Base-by-base conservation (phyloP, 2,888 invertebrate species). In the Cheilosia pagana region DNA sequence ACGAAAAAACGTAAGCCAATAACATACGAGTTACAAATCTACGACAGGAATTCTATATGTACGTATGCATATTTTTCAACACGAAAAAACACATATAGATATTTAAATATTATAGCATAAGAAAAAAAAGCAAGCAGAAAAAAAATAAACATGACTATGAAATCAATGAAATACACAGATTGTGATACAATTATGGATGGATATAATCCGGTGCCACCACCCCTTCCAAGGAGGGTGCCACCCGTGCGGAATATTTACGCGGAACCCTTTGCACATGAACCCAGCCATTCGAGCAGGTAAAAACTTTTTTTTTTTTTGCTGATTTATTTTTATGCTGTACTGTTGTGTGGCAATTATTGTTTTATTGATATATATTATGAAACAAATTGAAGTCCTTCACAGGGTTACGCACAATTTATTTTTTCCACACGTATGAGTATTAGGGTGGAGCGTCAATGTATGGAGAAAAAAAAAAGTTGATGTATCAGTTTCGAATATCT, bases 111-210 rank as follows among this genome's bases (percentile, higher is more conserved):
- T n/a, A 41, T 57, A 71, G 55, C 14, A 68, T 31, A 68, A 63
- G 43, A 10, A 63, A 68, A 68, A 78, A 70, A 74, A 35, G n/a
- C n/a, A 72, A 48, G 14, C 25, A 25, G 55, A 90, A 89, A 88
- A 43, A 31, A 50, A 50, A 75, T 70, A 85, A 87, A 78, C 71
- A 92, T 92, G 92, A 92, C 92, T 89, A 92, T 92, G 92, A 92
- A 92, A 91, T 92, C 92, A 89, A 92, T 92, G 88, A 92, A 92
- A 90, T 92, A 92, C 89, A 91, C 92, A 88, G 92, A 92, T 91
- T 92, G 92, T 92, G 92, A 92, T 91, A 92, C 92, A 87, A 92
- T 92, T 89, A 92, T 92, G 92, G 92, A 92, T 89, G 91, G 92
- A 87, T 92, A 92, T 89, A 92, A 92, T 90, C 92, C 92, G 67